Evolutionary conservation across 2,888 invertebrate genomes (phyloP), one percentile per base, ranked within the genome.

Genomic region (Drosophila heteroneura): DNA sequence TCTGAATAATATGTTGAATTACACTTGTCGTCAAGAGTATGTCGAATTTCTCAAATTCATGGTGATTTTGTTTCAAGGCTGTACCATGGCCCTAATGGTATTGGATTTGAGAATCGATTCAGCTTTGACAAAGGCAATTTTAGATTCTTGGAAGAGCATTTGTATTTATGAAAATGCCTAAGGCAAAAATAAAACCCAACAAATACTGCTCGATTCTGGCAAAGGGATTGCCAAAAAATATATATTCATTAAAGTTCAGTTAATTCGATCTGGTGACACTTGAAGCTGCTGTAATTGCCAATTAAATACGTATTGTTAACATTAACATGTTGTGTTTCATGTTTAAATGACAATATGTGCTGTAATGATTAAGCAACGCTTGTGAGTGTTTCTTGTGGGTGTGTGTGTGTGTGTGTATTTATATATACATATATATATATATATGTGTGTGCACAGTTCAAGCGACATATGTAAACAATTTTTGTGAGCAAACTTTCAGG

Each of bases 251-350:
- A 22, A 51, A 51, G 39, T 22, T 57, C 39, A 30, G 52, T 69
- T 41, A 22, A 30, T 14, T 14, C 37, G 57, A 72, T 72, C 44
- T 39, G 56, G 35, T 32, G 44, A 26, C 59, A 65, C 37, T 39
- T 37, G 32, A 49, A 49, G 58, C 41, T 58, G 58, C 10, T 28
- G 41, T 30, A 59, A 39, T 52, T 62, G 54, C 3, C 9, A 69
- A 52, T 63, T 69, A 63, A 69, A 60, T 66, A 52, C 26, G 56
- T 30, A 51, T 44, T 56, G 52, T 58, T 41, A 39, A 41, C 12
- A 53, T 53, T 35, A 14, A 37, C 30, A 59, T 47, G 54, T 37
- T 70, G 39, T 41, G 68, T 51, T 68, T 19, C 22, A 35, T 68
- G 56, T 39, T 71, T 14, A 22, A 51, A 54, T 54, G 41, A 14